Base-by-base conservation (phyloP, 1,140 invertebrate genomes). In the Eupeodes corollae region DNA sequence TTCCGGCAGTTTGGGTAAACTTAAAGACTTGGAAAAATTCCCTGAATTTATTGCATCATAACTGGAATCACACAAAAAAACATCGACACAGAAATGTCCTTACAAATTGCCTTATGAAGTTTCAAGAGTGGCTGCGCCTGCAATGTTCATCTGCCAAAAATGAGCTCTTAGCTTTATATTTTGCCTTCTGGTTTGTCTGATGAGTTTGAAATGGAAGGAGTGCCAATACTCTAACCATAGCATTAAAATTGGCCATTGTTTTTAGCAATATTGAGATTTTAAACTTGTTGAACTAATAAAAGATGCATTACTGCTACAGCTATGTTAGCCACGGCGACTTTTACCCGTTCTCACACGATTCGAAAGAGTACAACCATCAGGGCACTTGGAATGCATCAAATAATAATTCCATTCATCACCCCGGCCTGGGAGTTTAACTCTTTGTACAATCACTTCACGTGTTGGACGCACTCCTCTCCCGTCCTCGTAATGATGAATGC, bases 341-440 rank as follows among this genome's bases (percentile, higher is more conserved):
- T 59, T 55, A 0, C 60, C 59, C 2, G 56, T 55, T 0, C 54
- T 56, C 32, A 65, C 64, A 21, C 59, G 61, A 0, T 73, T 68
- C 2, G 72, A 70, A 6, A 34, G 44, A 31, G 67, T 63, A 0
- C 73, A 68, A 30, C 73, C 73, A 34, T 70, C 73, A 2, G 79
- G 79, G 6, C 81, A 83, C 54, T 84, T 84, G 10, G 78, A 76
- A 9, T 83, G 70, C 86, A 89, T 89, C 91, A 90, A 94, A 1
- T 90, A 90, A 73, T 94, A 90, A 18, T 83, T 83, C 90, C 90
- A 94, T 60, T 91, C 88, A 61, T 92, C 89, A 6, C 77, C 82
- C 51, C 84, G 73, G 5, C 70, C 72, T 5, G 73, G 64, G 32
- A 72, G 67, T 51, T 83, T 79, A 11, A 82, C 78, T 8, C 81